Base-by-base conservation (phyloP, 1,140 invertebrate genomes). In the Sarcophaga bullata region DNA sequence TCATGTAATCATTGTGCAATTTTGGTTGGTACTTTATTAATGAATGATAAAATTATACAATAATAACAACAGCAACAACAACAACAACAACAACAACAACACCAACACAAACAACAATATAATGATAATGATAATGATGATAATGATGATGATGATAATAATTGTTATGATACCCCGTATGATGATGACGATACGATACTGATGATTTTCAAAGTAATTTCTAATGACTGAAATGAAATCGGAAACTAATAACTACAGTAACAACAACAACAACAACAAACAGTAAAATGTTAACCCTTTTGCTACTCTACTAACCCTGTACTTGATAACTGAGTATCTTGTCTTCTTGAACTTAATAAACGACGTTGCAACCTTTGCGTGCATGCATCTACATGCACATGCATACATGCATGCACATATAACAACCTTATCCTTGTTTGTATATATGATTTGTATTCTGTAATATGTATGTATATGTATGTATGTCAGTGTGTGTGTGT, bases 401-500 rank as follows among this genome's bases (percentile, higher is more conserved):
- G 50, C 1, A 52, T 52, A 6, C 0, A 10, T 52, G 50, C 19
- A 19, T 68, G 62, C 62, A 68, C 19, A 25, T 6, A 52, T 13
- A 52, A n/a, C 62, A 52, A n/a, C 62, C 62, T 62, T 17, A 37
- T 62, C 58, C 58, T 62, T 68, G 62, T 9, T 9, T 19, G 6
- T 37, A 37, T 37, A 4, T 37, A 37, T 37, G 25, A n/a, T 37
- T 8, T 68, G 15, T n/a, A 6, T 58, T 9, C 73, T 3, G 13
- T 8, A 76, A 15, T 76, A 17, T 76, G 46, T 15, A 13, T 76
- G 13, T 58, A 2, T 58, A n/a, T 11, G 13, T 6, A 52, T 52
- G 62, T 50, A 19, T 78, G 75, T 50, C 48, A n/a, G 37, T n/a
- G 73, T 76, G 47, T 76, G 73, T 76, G 75, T 15, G n/a, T 52